phyloP scores from a whole-genome alignment of 2,888 invertebrate species.

The Cosmorhoe ocellata region DNA sequence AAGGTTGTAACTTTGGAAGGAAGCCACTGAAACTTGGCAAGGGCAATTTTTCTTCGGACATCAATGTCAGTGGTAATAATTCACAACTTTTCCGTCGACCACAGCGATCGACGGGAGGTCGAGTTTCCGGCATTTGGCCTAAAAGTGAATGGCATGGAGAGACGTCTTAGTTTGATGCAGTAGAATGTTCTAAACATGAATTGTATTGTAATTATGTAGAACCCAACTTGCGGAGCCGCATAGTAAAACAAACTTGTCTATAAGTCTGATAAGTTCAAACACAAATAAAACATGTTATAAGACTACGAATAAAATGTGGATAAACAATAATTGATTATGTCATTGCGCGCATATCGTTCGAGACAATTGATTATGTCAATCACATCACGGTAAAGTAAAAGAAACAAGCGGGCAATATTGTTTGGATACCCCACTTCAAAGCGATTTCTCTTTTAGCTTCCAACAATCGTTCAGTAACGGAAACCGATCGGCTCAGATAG shows the following conservation, averaged over 20 bases:
- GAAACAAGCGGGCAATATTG: conserved; percentile 19
- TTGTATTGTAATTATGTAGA: background rate
- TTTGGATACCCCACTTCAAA: conserved; percentile 20
- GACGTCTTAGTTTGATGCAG: conserved; percentile 6
- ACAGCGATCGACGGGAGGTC: conserved; percentile 15
- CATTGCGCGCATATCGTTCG: too few relatives aligned
- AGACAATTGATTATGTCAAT: conserved; percentile 8
- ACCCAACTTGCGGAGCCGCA: background rate
- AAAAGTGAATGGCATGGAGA: conserved; percentile 10
- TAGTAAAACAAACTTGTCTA: too few relatives aligned
- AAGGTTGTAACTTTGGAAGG: conserved; percentile 46
- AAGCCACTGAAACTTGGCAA: conserved; percentile 50
- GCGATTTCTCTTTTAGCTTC: conserved; percentile 16
- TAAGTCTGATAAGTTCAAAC: background rate
- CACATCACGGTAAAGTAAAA: conserved; percentile 4
- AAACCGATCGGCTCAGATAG: conserved; percentile 57
- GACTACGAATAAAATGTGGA: too few relatives aligned
- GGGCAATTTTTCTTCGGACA: conserved; percentile 66
- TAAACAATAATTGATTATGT: too few relatives aligned
- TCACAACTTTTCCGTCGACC: conserved; percentile 52
- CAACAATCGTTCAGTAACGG: conserved; percentile 42
- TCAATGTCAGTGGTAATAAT: conserved; percentile 69
- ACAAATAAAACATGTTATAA: background rate
- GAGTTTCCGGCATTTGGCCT: conserved; percentile 23
- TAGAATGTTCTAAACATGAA: conserved; percentile 1